Base-by-base conservation (phyloP, 92 coral and sea anemone genomes). In the Ricordea florida region DNA sequence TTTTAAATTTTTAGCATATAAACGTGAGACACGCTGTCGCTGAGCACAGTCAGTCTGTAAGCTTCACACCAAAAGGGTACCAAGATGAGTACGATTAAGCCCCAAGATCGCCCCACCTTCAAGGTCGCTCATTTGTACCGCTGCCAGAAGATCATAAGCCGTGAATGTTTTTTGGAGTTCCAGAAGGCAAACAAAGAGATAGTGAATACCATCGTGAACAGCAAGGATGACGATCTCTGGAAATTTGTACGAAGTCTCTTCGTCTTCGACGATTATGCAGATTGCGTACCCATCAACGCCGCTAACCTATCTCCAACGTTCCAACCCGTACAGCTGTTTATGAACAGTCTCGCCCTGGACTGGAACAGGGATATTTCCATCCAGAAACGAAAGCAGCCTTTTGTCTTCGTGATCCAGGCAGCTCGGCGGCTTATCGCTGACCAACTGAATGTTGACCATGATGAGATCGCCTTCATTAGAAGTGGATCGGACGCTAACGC, bases 301-400 rank as follows among this genome's bases (percentile, higher is more conserved):
- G 92, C 92, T 2, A 87, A 87, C 44, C 40, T 82, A 35, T 82
- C 84, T 34, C 25, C 73, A 22, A 49, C 49, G 28, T 76, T 68
- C 55, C 25, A 69, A 10, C 55, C 74, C 16, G 92, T 87, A 1
- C 80, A 66, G 49, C 22, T 17, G 24, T 57, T 44, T n/a, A 45
- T 87, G 68, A 82, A 87, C 43, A 53, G 55, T 30, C 27, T 74
- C 32, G 66, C 74, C 4, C 31, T 82, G 15, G 88, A 87, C 34
- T 76, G 82, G 78, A 87, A 87, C 74, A 73, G 56, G 17, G 80
- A 87, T 46, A 67, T 81, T 36, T 81, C 92, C 70, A 82, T 87
- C 64, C 92, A 87, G 76, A 87, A 82, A 56, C 75, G 88, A 41
- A 76, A 44, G 31, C n/a, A 75, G 11, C 74, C 66, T 16, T 76